phyloP scores from a whole-genome alignment of 2,888 invertebrate species.

The Watsonalla binaria region DNA sequence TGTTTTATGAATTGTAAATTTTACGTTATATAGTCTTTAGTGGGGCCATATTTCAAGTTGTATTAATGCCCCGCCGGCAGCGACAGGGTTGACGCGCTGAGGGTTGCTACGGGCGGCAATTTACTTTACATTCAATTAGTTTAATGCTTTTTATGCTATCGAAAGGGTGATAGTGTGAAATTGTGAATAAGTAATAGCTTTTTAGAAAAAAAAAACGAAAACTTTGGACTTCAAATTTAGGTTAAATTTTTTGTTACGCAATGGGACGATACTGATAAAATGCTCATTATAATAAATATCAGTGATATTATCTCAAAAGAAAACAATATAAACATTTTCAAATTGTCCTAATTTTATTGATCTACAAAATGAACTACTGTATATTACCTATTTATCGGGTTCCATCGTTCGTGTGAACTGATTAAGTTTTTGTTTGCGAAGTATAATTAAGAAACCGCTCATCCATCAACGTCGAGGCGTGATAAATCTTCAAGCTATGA shows the following conservation, averaged over 20 bases:
- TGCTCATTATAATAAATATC: too few relatives aligned
- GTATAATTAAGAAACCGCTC: conserved; percentile 22
- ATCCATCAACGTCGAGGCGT: conserved; percentile 33
- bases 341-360: neutral
- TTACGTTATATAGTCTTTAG: too few relatives aligned
- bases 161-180: neutral
- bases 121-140: conserved; percentile 4
- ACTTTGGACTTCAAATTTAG: too few relatives aligned
- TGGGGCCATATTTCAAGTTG: conserved; percentile 10
- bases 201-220: neutral
- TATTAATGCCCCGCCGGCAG: conserved; percentile 13
- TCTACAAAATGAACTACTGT: neutral
- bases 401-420: neutral
- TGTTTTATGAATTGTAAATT: conserved; percentile 55
- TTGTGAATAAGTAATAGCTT: neutral
- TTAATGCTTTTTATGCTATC: neutral
- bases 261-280: too few relatives aligned
- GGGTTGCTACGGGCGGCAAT: conserved; percentile 16
- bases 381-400: neutral
- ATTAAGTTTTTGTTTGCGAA: conserved; percentile 10
- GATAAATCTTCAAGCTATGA: conserved; percentile 27
- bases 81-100: conserved; percentile 47
- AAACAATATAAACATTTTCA: too few relatives aligned
- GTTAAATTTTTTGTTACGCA: too few relatives aligned
- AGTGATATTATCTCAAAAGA: too few relatives aligned